Conservation (phyloP, 2,113 vertebrate species). For the Sapayoa aenigma region DNA sequence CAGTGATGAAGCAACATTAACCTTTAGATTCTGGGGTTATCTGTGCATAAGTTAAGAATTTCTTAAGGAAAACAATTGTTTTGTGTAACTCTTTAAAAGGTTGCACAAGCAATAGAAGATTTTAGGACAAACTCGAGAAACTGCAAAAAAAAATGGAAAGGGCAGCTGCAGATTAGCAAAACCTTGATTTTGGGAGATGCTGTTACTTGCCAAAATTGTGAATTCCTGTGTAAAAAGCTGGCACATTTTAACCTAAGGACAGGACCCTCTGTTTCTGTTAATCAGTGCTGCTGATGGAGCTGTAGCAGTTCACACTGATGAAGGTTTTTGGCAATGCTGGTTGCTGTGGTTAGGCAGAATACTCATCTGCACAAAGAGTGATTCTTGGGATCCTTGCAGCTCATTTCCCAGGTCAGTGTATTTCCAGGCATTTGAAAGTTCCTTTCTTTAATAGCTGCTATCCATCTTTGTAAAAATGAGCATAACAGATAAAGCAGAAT, state of each 20-base stretch:
- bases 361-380: neutral
- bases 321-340: neutral
- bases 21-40: constrained; percentile 9
- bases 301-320: neutral
- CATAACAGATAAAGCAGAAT: neutral
- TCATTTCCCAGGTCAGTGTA: constrained; percentile 7
- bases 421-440: constrained; percentile 4
- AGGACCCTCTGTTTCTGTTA: neutral
- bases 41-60: constrained; percentile 37
- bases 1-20: constrained; percentile 24
- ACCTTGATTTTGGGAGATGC: neutral
- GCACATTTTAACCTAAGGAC: neutral
- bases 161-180: neutral
- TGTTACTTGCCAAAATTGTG: neutral
- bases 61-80: constrained; percentile 27
- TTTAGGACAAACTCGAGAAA: neutral
- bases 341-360: neutral
- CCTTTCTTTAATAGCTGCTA: neutral
- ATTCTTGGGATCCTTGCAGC: neutral
- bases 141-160: neutral
- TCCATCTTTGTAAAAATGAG: constrained; percentile 23
- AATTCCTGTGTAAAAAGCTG: neutral
- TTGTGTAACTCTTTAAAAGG: neutral
- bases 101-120: neutral
- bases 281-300: neutral